A percentile compares a stretch with the other conserved stretches of the same genome.
phyloP scores from a whole-genome alignment of 2,113 vertebrate genomes.

The Oreochromis tanganicae region DNA sequence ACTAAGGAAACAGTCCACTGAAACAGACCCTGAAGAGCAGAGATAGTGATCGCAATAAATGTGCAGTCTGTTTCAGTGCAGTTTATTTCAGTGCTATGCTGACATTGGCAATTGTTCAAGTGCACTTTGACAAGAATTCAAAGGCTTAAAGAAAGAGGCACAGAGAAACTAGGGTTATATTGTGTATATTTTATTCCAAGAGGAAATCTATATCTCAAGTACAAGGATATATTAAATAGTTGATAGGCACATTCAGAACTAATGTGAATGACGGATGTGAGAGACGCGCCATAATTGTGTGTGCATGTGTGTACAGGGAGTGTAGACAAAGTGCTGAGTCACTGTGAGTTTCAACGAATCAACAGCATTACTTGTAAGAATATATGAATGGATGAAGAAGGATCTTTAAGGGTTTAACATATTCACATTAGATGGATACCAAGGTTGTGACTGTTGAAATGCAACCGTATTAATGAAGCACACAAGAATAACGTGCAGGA shows the following conservation, averaged over 20 bases:
- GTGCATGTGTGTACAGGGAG: neutral
- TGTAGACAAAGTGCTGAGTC: neutral
- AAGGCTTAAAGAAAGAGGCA: neutral
- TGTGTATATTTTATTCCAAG: neutral
- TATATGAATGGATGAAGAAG: neutral
- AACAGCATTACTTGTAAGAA: neutral
- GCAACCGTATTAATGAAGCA: neutral
- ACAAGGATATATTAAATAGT: neutral
- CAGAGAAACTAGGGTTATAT: neutral
- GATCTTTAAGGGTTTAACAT: neutral
- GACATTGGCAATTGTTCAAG: neutral
- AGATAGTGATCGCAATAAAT: too few relatives aligned
- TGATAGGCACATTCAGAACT: neutral
- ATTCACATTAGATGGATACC: neutral
- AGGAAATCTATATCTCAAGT: neutral
- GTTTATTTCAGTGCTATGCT: neutral
- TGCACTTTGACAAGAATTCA: neutral
- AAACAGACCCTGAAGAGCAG: too few relatives aligned
- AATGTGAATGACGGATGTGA: neutral
- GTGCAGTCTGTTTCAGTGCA: neutral
- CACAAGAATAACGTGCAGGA: neutral
- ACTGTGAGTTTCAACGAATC: neutral
- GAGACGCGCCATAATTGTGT: neutral
- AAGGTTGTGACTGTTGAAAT: neutral
- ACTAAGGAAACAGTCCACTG: neutral